Evolutionary conservation across 2,888 invertebrate genomes (phyloP), one percentile per base, ranked within the genome.

Genomic region (Eristalis pertinax): DNA sequence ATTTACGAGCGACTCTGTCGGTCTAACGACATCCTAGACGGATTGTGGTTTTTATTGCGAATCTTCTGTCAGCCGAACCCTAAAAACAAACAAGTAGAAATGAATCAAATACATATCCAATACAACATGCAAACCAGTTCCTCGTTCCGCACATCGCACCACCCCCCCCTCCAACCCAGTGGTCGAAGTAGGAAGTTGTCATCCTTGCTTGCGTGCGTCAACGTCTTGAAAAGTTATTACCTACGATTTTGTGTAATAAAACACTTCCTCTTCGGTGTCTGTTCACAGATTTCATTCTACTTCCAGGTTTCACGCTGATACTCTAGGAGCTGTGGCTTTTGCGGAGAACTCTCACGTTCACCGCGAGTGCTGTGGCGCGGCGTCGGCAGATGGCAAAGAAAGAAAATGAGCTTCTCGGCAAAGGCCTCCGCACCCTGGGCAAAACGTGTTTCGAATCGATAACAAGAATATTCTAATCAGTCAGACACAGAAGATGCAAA

Each of bases 161-260:
- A 0, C 58, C 3, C 22, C 2, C 56, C 26, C 26, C 1, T 26
- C 1, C 26, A 26, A 50, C 50, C 29, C n/a, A 68, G 5, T 35
- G 15, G 22, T 1, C 64, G 8, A 24, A 32, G 38, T 75, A 65
- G 75, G 75, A 75, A 75, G 75, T 75, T 38, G 75, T 58, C 75
- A 75, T 58, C 65, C 65, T 58, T 74, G 64, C 43, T n/a, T 26
- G 19, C 50, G 15, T 62, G 41, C 73, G 62, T 73, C 73, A 73
- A n/a, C 50, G 50, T 60, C 24, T 22, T 5, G 15, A 70, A 22
- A 56, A 58, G 43, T 64, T 64, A 74, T 74, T 50, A 64, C 64
- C 65, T 50, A 19, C 50, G n/a, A 74, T 64, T 74, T 35, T 22
- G 56, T 65, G 65, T 32, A 74, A 62, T 72, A 70, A 70, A 70